phyloP scores from a whole-genome alignment of 2,797 vertebrate species.

The Acanthurus tractus region DNA sequence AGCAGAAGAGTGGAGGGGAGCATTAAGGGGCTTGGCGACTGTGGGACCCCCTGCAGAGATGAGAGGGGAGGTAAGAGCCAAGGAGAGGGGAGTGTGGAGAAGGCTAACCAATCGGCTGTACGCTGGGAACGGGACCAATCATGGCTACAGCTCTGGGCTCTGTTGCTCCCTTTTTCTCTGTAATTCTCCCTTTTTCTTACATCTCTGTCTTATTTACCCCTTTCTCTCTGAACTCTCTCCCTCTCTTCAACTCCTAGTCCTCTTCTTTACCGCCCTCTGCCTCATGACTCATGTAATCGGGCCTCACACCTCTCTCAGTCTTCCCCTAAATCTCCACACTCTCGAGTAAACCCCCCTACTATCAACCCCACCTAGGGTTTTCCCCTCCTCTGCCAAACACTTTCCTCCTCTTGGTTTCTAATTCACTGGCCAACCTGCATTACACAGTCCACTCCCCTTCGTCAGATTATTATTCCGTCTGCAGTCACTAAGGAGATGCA shows the following conservation, averaged over 20 bases:
- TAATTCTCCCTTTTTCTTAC: conserved; percentile 63
- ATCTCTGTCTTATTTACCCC: conserved; percentile 68
- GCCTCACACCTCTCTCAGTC: conserved; percentile 63
- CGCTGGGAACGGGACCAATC: conserved; percentile 81
- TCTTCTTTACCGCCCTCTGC: conserved; percentile 67
- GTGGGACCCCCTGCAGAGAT: conserved; percentile 92
- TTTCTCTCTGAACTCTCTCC: conserved; percentile 47
- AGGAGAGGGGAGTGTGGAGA: conserved; percentile 91
- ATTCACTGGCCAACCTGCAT: conserved; percentile 64
- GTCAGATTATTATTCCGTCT: conserved; percentile 89
- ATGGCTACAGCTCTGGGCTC: conserved; percentile 90
- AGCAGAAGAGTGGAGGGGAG: conserved; percentile 90
- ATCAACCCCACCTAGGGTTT: conserved; percentile 20
- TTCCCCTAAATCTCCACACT: conserved; percentile 11
- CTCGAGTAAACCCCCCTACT: background rate
- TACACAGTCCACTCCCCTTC: conserved; percentile 81
- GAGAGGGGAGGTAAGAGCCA: conserved; percentile 94
- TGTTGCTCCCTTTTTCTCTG: conserved; percentile 67
- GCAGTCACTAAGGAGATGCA: conserved; percentile 92
- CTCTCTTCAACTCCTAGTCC: conserved; percentile 36
- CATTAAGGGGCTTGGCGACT: conserved; percentile 94
- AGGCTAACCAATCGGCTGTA: conserved; percentile 85
- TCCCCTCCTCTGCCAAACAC: conserved; percentile 19
- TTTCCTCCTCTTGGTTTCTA: conserved; percentile 31
- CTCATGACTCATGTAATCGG: conserved; percentile 83